Conservation (phyloP, 64 coral and sea anemone genomes). For the Porites australiensis region DNA sequence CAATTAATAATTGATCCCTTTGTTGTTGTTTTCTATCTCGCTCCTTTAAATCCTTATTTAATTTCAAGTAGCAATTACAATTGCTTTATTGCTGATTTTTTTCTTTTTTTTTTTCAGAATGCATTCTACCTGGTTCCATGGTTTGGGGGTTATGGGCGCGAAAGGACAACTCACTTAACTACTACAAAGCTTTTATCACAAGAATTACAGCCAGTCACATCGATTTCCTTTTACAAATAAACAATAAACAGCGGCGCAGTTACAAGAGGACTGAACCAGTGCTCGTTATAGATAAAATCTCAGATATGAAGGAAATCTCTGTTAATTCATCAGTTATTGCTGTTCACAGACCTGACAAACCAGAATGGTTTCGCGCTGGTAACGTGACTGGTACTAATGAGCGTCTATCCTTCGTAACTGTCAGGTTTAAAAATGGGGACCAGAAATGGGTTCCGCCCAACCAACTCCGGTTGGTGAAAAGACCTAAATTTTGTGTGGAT, state of each 20-base stretch:
- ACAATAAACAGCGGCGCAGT: background rate
- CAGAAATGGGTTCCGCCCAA: background rate
- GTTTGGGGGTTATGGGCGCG: background rate
- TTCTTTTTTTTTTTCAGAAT: conserved; percentile 1
- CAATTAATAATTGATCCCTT: too few relatives aligned
- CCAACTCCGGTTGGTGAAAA: background rate
- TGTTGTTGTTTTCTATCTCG: too few relatives aligned
- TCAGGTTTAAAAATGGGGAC: background rate
- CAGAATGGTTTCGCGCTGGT: conserved; percentile 1
- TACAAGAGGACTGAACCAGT: background rate
- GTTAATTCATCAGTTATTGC: conserved; percentile 29
- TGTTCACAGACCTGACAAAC: background rate
- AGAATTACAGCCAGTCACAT: background rate
- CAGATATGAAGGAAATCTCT: background rate
- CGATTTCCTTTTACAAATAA: background rate
- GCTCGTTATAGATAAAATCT: conserved; percentile 9
- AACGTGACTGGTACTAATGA: background rate
- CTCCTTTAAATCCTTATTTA: too few relatives aligned
- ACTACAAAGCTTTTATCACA: conserved; percentile 26
- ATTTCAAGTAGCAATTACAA: too few relatives aligned
- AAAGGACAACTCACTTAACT: background rate
- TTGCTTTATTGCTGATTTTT: too few relatives aligned
- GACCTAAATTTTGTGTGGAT: background rate
- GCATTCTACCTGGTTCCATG: conserved; percentile 31
- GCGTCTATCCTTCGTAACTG: background rate